Conservation (phyloP, 2,113 vertebrate species). For the Archilochus colubris region DNA sequence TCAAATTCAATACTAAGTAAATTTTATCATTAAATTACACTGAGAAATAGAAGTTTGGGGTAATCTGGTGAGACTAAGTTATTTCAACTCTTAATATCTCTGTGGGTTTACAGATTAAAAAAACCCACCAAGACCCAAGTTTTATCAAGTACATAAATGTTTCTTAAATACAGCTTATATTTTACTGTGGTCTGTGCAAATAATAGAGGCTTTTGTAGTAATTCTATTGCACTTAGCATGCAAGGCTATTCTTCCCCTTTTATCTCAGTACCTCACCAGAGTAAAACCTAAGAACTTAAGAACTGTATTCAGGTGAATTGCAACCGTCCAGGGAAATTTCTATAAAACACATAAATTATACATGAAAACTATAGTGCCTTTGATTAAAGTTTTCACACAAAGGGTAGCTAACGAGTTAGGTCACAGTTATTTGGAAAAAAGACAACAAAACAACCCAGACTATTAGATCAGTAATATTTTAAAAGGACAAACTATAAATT, state of each 20-base stretch:
- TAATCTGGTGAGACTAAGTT: not conserved
- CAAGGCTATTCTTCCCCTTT: not conserved
- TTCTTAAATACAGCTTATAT: not conserved
- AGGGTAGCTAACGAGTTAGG: not conserved
- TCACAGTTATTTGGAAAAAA: not conserved
- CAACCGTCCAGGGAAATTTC: not conserved
- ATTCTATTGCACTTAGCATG: not conserved
- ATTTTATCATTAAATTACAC: not conserved
- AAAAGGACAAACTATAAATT: not conserved
- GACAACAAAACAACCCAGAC: not conserved
- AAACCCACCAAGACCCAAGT: not conserved
- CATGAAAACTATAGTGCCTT: not conserved
- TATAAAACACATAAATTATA: not conserved
- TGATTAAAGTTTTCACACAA: not conserved
- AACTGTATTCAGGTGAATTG: not conserved
- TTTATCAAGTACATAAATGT: not conserved
- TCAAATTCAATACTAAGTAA: not conserved
- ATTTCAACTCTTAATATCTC: not conserved
- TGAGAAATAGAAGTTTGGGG: not conserved
- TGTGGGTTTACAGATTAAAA: not conserved
- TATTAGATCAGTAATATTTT: not conserved
- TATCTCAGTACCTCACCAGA: not conserved
- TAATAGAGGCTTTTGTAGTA: not conserved
- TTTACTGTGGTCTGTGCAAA: not conserved
- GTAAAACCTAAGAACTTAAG: not conserved